Percentiles rank a stretch among this genome's conserved stretches.
Conservation (phyloP, 2,888 invertebrate genomes). For the Drosophila hamatofila region DNA sequence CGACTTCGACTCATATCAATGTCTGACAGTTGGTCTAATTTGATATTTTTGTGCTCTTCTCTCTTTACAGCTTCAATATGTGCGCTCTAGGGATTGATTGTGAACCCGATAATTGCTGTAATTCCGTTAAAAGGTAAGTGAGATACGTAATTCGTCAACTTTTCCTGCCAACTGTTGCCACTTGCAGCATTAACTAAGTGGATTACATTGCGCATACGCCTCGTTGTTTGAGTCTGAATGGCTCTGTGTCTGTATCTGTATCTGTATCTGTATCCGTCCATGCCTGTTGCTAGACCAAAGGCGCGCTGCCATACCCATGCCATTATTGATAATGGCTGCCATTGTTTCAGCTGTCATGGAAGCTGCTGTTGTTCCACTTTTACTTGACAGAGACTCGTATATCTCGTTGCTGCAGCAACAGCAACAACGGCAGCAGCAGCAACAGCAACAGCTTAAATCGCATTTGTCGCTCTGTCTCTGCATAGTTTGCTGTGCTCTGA, state of each 20-base stretch:
- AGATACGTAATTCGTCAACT: constrained; percentile 34
- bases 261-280: neutral
- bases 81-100: constrained; percentile 30
- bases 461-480: constrained; percentile 46
- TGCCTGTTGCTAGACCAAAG: constrained; percentile 30
- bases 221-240: neutral
- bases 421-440: constrained; percentile 18
- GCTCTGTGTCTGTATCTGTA: too few relatives aligned
- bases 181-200: constrained; percentile 27
- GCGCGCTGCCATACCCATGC: constrained; percentile 6
- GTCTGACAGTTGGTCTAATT: constrained; percentile 14
- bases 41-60: constrained; percentile 8
- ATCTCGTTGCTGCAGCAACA: constrained; percentile 18
- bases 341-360: constrained; percentile 56
- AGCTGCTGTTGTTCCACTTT: constrained; percentile 36
- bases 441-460: constrained; percentile 47
- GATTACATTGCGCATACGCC: constrained; percentile 52
- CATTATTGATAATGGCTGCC: constrained; percentile 54
- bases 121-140: constrained; percentile 63
- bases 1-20: neutral
- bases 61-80: constrained; percentile 47
- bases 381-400: constrained; percentile 35
- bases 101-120: constrained; percentile 49
- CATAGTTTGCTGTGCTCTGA: constrained; percentile 24
- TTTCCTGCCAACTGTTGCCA: constrained; percentile 23